Percentiles rank a stretch among this genome's conserved stretches.
phyloP scores from a whole-genome alignment of 2,888 invertebrate species.

The Troilus luridus region DNA sequence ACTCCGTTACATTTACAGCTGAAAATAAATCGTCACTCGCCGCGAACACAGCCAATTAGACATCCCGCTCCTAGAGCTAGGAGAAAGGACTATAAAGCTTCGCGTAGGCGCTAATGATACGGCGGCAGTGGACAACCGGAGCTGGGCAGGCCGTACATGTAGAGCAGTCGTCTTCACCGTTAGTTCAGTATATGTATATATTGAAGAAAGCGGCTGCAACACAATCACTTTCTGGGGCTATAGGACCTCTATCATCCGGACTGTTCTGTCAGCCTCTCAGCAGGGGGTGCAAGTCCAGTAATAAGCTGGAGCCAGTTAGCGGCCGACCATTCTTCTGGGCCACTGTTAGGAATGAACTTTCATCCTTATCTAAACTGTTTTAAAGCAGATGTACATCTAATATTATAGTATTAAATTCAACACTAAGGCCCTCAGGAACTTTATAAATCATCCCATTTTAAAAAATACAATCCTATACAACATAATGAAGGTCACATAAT shows the following conservation, averaged over 20 bases:
- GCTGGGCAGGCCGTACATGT: neutral
- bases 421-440: too few species aligned
- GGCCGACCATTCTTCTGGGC: neutral
- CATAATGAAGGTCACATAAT: too few species aligned
- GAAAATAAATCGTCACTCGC: neutral
- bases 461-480: too few species aligned
- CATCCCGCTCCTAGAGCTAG: neutral
- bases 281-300: neutral
- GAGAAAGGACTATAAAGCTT: neutral
- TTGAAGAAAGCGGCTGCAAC: neutral
- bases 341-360: too few species aligned
- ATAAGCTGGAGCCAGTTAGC: neutral
- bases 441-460: too few species aligned
- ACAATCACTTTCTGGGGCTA: slow-evolving; percentile 32
- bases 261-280: neutral
- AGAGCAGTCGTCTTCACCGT: slow-evolving; percentile 20
- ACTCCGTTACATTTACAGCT: neutral
- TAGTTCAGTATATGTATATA: neutral
- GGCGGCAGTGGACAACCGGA: neutral
- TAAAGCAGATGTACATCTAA: too few species aligned
- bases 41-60: neutral
- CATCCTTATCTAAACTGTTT: too few species aligned
- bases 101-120: neutral
- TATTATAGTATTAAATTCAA: too few species aligned
- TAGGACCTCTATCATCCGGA: neutral